Evolutionary conservation across 2,113 vertebrate species (phyloP), one percentile per base, ranked within the genome.

Genomic region (Microcebus jonahi): DNA sequence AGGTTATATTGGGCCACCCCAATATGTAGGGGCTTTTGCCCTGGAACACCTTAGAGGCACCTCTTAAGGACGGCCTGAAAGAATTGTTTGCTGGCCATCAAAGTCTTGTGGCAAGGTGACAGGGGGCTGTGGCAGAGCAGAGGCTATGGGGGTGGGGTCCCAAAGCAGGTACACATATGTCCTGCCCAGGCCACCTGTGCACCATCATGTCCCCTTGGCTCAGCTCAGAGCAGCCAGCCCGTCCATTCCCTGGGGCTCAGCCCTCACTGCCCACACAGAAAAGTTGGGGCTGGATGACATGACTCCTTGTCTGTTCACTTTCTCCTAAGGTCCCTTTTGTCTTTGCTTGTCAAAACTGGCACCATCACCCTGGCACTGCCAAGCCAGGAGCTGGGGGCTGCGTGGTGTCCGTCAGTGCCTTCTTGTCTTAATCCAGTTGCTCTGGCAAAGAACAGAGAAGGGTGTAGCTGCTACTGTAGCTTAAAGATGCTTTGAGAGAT

Each of bases 301-400:
- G 31, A 31, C 17, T 48, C 36, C 55, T 63, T 57, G 45, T 77
- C 93, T 63, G 53, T 65, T 42, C 23, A 15, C 50, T 80, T 67
- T 93, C 70, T 65, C 34, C 67, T 53, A 48, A 57, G 86, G 71
- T 48, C n/a, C 27, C 45, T 57, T 90, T 77, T 50, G 83, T 90
- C 29, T 57, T 71, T 81, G 23, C 79, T 82, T 3, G 3, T 81
- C 23, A 39, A 45, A 57, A 17, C 39, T 76, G 90, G 61, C 36
- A 18, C 31, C 55, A 1, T 91, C 23, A 82, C 21, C 48, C 42
- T 53, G 73, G 63, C 59, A 34, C 25, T 9, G 55, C 70, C 0
- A 3, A 39, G 57, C n/a, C 92, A 29, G 13, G 83, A 75, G 68
- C 39, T 50, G 76, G 65, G 57, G 63, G 31, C 63, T 80, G 20